Conservation (phyloP, 2,113 vertebrate species). For the Vanacampus margaritifer region DNA sequence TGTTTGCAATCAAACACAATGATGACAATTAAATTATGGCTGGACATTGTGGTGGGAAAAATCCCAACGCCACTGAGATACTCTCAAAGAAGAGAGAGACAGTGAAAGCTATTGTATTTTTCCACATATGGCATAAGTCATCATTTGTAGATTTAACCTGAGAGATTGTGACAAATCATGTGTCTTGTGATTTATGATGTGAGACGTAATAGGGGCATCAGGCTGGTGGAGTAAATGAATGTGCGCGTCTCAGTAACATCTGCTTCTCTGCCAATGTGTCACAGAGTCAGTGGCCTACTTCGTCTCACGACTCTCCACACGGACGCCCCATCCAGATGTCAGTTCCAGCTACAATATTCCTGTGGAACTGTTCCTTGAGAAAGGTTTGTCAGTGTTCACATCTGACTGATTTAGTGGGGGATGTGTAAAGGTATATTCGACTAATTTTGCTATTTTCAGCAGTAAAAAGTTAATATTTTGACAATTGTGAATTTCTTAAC, state of each 20-base stretch:
- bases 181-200: constrained; percentile 69
- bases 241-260: constrained; percentile 64
- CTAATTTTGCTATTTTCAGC: too few species aligned
- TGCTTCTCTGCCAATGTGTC: constrained; percentile 51
- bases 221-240: constrained; percentile 67
- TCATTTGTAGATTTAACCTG: constrained; percentile 45
- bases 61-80: neutral
- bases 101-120: constrained; percentile 35
- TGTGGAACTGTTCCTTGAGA: constrained; percentile 15
- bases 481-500: too few species aligned
- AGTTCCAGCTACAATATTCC: constrained; percentile 5
- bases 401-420: neutral
- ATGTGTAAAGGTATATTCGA: neutral
- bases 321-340: constrained; percentile 18
- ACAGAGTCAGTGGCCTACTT: constrained; percentile 34
- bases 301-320: constrained; percentile 2
- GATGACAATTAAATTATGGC: neutral
- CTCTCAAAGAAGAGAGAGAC: neutral
- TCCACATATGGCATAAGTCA: constrained; percentile 27
- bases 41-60: neutral
- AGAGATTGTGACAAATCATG: constrained; percentile 67
- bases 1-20: neutral
- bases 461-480: too few species aligned
- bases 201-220: constrained; percentile 69
- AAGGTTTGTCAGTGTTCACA: neutral